Evolutionary conservation across 2,113 vertebrate genomes (phyloP).

Genomic region (Hemibagrus wyckioides): DNA sequence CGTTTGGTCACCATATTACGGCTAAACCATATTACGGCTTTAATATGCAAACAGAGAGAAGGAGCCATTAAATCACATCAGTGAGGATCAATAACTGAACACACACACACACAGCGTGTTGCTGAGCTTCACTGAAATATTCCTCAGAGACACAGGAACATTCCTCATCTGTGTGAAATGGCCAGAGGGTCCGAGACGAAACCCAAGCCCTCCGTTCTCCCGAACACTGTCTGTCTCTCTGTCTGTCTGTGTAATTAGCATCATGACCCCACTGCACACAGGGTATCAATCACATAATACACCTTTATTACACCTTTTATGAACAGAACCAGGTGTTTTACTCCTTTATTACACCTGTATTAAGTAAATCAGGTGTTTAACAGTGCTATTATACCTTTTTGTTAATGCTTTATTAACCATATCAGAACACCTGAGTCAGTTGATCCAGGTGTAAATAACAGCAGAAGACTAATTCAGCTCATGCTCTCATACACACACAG

Average conservation of each 20-base stretch:
- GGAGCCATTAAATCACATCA: background rate
- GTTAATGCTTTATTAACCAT: background rate
- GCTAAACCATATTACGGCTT: slow-evolving; percentile 7
- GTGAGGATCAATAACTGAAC: background rate
- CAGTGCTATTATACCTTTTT: background rate
- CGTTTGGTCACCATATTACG: background rate
- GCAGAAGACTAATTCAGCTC: background rate
- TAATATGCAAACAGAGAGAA: background rate
- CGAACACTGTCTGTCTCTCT: background rate
- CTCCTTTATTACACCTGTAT: background rate
- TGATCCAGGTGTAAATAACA: background rate
- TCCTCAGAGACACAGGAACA: slow-evolving; percentile 1
- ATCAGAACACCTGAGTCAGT: background rate
- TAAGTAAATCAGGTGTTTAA: background rate
- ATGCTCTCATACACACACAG: background rate
- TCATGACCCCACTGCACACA: background rate
- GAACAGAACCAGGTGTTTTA: background rate
- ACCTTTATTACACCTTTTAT: background rate
- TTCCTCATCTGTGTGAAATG: slow-evolving; percentile 49
- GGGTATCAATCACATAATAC: background rate
- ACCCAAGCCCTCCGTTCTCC: slow-evolving; percentile 58
- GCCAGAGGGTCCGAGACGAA: slow-evolving; percentile 69
- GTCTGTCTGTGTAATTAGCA: background rate
- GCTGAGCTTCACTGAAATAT: background rate
- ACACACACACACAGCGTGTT: background rate